Evolutionary conservation across 2,797 vertebrate genomes (phyloP), one percentile per base, ranked within the genome.

Genomic region (Falco columbarius): DNA sequence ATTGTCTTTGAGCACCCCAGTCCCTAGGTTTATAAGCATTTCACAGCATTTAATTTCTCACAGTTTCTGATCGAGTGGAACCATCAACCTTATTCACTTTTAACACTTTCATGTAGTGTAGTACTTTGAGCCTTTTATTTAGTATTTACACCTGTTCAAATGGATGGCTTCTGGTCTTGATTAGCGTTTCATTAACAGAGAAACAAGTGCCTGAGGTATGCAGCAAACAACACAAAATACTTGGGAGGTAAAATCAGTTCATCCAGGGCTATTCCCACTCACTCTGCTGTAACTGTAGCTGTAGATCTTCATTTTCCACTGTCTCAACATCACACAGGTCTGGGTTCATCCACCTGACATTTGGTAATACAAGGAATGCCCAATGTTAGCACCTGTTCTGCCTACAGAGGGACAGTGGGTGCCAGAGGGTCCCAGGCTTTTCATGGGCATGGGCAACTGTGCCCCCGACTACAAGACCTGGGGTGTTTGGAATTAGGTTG

Each of bases 1-100:
- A 98, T 98, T 98, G 98, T 98, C 98, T 98, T 97, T 97, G 97
- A 98, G 97, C 95, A 98, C 96, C 97, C 96, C 59, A 92, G 96
- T 98, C 98, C 98, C 98, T 79, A 77, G 97, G 97, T 97, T 98
- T 97, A 96, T 96, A 95, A 90, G 95, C 95, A 86, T 98, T 98
- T 98, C 94, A 92, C 89, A 97, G 95, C 96, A 96, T 98, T 97
- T 96, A 96, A 97, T 97, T 97, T 97, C 58, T 93, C 80, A 70
- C 95, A 36, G 80, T 82, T 96, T 93, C 95, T 91, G 77, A 97
- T 96, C 94, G 96, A 97, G 96, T 80, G 92, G 94, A 91, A 91
- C 85, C 93, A 90, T 96, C 97, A 94, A 49, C 81, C 90, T 89
- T 77, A 56, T 55, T 96, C 91, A 71, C 85, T 83, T 95, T 97